Conservation (phyloP, 1,140 invertebrate genomes). For the Chionoecetes opilio region DNA sequence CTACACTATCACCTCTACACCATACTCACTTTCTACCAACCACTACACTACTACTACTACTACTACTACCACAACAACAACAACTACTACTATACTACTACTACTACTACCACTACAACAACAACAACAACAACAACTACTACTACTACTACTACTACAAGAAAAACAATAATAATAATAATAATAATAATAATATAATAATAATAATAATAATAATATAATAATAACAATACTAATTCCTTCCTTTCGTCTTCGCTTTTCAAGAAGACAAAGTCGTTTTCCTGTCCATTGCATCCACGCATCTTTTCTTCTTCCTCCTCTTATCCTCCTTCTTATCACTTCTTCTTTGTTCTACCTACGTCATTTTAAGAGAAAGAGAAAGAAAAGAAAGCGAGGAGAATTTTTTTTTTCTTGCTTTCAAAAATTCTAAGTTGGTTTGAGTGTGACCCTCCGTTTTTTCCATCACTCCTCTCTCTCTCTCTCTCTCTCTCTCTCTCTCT, state of each 20-base stretch:
- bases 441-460: not conserved
- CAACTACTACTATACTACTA: no score
- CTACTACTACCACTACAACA: not conserved
- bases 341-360: not conserved
- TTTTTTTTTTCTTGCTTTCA: not conserved
- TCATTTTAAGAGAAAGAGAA: not conserved
- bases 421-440: not conserved
- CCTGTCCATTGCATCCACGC: not conserved
- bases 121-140: not conserved
- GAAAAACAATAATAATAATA: not conserved
- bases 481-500: conserved; percentile 27
- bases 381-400: not conserved
- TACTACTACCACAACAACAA: no score
- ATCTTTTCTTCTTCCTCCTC: not conserved
- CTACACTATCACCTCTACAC: no score
- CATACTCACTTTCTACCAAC: no score
- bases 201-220: no score
- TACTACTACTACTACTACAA: not conserved
- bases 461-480: not conserved
- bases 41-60: no score
- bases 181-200: not conserved
- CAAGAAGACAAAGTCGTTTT: not conserved
- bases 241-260: not conserved
- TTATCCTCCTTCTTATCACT: not conserved
- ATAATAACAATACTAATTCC: no score